Evolutionary conservation across 2,888 invertebrate genomes (phyloP), one percentile per base, ranked within the genome.

Genomic region (Chrysotoxum bicinctum): DNA sequence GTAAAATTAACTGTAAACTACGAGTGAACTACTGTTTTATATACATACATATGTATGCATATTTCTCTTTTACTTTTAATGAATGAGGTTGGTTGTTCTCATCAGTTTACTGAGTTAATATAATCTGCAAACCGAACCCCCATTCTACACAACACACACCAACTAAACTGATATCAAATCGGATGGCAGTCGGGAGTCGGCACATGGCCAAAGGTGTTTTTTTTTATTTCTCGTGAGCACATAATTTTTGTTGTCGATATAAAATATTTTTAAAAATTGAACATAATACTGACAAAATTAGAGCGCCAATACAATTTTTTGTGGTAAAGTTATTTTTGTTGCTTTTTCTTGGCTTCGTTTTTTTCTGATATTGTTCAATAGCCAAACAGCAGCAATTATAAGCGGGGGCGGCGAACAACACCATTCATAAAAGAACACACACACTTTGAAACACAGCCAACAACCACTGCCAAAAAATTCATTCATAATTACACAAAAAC

Each of bases 401-500:
- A 73, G 77, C 75, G 84, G 84, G 84, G 79, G 84, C 75, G 75
- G 72, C 14, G n/a, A 70, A 40, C 37, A 60, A 26, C 50, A 80
- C 85, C 85, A 85, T 85, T 85, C 85, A 85, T 81, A 85, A 85
- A 85, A 66, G 50, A 66, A 43, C 74, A 37, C 58, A 70, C 70
- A 78, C 79, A 66, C 66, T 50, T 45, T 58, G 14, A 40, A 14
- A 45, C 9, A 35, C n/a, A 30, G n/a, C 16, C 64, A 69, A 54
- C 85, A 69, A 73, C 76, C 69, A 81, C 73, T 72, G 73, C 58
- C 48, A 69, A 58, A 48, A 26, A 54, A 68, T 85, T 85, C 85
- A 85, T 85, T 85, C 85, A 85, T 85, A 85, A 85, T 62, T 35
- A 76, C 50, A 85, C 62, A 62, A 80, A 85, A 85, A 85, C 85